Conservation (phyloP, 2,888 invertebrate genomes). For the Hipparchia sbordonii region DNA sequence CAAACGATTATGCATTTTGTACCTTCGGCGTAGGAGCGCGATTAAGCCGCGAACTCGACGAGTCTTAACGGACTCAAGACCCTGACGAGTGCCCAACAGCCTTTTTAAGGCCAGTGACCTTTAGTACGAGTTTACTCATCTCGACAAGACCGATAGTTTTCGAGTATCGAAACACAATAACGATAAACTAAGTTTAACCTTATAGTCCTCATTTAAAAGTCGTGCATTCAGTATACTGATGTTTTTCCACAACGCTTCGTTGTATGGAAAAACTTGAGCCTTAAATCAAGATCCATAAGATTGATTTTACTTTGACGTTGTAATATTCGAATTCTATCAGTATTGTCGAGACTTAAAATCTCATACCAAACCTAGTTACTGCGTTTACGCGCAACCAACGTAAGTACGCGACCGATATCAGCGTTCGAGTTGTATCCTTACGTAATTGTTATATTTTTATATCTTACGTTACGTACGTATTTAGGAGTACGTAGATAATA, state of each 20-base stretch:
- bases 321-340: too few relatives aligned
- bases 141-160: background rate
- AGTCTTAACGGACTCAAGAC: conserved; percentile 4
- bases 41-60: conserved; percentile 52
- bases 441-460: background rate
- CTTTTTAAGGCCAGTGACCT: background rate
- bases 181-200: too few relatives aligned
- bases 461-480: background rate
- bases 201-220: too few relatives aligned
- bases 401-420: background rate
- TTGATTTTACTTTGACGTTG: too few relatives aligned
- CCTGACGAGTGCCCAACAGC: conserved; percentile 1
- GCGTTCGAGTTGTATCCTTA: background rate
- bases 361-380: too few relatives aligned
- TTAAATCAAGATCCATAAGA: too few relatives aligned
- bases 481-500: background rate
- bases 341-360: too few relatives aligned
- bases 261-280: too few relatives aligned
- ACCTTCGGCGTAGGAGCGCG: conserved; percentile 67
- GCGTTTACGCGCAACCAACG: background rate
- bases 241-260: too few relatives aligned
- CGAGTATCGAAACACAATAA: too few relatives aligned
- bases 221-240: too few relatives aligned
- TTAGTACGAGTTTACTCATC: too few relatives aligned
- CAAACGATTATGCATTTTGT: conserved; percentile 70